Percentiles rank a stretch among this genome's conserved stretches.
Conservation (phyloP, 1,140 invertebrate genomes). For the Spodoptera litura region DNA sequence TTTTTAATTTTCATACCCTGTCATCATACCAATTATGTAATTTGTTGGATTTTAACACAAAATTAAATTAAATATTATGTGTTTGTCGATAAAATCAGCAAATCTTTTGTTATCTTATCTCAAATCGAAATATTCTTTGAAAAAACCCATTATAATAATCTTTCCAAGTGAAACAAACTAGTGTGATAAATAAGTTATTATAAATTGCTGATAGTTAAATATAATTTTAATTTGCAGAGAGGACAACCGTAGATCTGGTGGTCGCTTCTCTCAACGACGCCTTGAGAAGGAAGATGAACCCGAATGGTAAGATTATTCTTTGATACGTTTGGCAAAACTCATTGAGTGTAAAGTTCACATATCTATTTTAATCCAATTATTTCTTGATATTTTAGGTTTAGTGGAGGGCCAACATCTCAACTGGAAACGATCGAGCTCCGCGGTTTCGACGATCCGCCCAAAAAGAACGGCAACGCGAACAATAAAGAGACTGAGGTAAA, state of each 20-base stretch:
- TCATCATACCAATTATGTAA: too few species aligned
- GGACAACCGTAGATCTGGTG: conserved; percentile 80
- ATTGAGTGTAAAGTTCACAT: background rate
- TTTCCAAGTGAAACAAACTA: too few species aligned
- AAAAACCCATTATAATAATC: too few species aligned
- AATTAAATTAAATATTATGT: too few species aligned
- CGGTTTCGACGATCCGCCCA: conserved; percentile 93
- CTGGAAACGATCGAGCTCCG: conserved; percentile 96
- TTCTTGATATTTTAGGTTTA: conserved; percentile 87
- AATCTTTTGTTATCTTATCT: too few species aligned
- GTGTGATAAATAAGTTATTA: background rate
- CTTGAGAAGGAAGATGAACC: conserved; percentile 85
- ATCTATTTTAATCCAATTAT: background rate
- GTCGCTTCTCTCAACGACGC: conserved; percentile 80
- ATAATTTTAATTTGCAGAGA: conserved; percentile 66
- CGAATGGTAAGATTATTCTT: conserved; percentile 73
- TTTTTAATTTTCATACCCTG: too few species aligned
- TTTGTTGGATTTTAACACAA: too few species aligned
- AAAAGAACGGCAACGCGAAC: conserved; percentile 77
- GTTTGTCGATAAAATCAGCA: too few species aligned
- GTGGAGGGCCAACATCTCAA: conserved; percentile 95
- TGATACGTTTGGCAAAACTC: background rate
- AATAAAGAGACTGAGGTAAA: conserved; percentile 64
- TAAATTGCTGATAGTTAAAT: background rate
- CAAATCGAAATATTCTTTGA: too few species aligned